These are phyloP conservation scores for Cydia pomonella DNA, from an alignment of 1,140 invertebrate species.

Conservation along the genomic window DNA sequence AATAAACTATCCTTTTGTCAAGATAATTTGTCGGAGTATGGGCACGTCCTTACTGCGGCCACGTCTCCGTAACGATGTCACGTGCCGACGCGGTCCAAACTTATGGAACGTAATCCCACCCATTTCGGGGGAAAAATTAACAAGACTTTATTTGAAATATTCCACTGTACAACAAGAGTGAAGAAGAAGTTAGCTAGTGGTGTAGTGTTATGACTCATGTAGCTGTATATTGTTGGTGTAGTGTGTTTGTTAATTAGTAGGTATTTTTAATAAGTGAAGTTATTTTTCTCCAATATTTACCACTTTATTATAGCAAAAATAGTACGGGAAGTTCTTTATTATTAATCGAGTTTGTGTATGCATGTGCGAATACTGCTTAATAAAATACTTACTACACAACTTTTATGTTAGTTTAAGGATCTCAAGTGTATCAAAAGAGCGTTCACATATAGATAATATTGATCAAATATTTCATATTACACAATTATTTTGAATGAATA, in stretches of 20 bases:
- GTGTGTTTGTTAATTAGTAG: background rate
- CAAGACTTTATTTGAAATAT: constrained; percentile 19
- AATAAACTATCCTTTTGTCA: background rate
- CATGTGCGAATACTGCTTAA: no score
- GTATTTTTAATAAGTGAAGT: background rate
- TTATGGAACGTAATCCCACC: constrained; percentile 18
- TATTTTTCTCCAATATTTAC: no score
- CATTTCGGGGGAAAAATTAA: constrained; percentile 9
- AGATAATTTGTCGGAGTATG: background rate
- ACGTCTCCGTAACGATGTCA: constrained; percentile 21
- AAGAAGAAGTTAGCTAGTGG: background rate
- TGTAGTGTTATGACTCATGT: background rate
- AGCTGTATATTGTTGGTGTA: background rate
- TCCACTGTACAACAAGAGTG: background rate
- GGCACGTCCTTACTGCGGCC: background rate
- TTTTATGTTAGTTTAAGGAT: no score
- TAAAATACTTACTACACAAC: no score
- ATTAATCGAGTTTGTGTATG: no score
- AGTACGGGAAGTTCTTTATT: no score
- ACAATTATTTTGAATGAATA: no score
- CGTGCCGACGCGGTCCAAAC: constrained; percentile 15
- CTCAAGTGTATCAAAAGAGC: background rate
- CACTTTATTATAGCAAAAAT: no score
- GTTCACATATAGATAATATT: no score
- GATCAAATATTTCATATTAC: background rate